Percentiles rank a stretch among this genome's conserved stretches.
phyloP scores from a whole-genome alignment of 2,113 vertebrate species.

The Tinamus guttatus region DNA sequence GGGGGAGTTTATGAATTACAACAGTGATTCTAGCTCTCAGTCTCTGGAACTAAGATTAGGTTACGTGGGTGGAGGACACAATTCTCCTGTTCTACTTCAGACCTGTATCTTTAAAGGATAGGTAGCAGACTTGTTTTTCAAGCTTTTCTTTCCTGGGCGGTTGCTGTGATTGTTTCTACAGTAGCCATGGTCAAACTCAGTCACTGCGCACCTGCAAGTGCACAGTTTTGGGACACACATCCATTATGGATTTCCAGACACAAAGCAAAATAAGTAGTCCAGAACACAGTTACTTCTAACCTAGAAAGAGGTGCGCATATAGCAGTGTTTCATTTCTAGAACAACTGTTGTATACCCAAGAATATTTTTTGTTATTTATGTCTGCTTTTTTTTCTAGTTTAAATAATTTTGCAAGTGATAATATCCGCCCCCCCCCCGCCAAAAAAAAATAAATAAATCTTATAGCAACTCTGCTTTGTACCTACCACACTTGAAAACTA shows the following conservation, averaged over 20 bases:
- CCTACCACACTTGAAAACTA: not conserved
- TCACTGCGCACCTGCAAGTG: not conserved
- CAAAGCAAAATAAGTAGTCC: not conserved
- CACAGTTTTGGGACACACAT: not conserved
- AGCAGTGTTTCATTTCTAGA: not conserved
- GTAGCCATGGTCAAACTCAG: not conserved
- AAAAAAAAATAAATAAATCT: not conserved
- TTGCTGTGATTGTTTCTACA: not conserved
- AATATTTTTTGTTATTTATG: fast-evolving
- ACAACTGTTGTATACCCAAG: not conserved
- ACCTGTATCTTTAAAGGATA: not conserved
- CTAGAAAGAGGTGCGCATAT: not conserved
- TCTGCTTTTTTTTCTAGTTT: not conserved
- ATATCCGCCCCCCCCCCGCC: fast-evolving
- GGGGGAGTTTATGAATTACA: not conserved
- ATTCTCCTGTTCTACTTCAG: not conserved
- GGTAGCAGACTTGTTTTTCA: not conserved
- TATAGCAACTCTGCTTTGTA: not conserved
- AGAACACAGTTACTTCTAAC: not conserved
- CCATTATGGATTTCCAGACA: not conserved
- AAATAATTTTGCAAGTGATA: not conserved
- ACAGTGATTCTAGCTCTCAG: not conserved
- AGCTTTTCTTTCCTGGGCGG: not conserved
- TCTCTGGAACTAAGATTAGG: not conserved
- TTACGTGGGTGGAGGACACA: not conserved